Conservation (phyloP, 2,888 invertebrate species). For the Plusia festucae region DNA sequence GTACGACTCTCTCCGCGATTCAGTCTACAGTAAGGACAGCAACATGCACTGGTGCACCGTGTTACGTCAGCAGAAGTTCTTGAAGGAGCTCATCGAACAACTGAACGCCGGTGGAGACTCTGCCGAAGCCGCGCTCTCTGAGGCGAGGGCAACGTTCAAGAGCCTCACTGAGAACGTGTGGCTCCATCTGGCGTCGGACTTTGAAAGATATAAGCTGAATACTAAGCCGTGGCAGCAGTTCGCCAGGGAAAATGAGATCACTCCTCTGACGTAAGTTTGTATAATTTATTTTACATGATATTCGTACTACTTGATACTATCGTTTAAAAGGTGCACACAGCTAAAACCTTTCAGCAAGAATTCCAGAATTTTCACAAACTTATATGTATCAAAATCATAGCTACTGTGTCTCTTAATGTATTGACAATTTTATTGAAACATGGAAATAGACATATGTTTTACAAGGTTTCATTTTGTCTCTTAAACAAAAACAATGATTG, state of each 20-base stretch:
- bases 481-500: too few species aligned
- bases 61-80: conserved; percentile 93
- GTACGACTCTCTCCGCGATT: conserved; percentile 78
- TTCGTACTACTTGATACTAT: too few species aligned
- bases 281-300: not conserved
- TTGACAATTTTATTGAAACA: too few species aligned
- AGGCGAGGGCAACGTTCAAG: conserved; percentile 89
- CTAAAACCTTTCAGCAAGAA: too few species aligned
- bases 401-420: too few species aligned
- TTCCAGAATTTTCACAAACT: too few species aligned
- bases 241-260: conserved; percentile 68
- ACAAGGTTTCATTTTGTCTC: too few species aligned
- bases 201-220: conserved; percentile 89
- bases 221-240: conserved; percentile 88
- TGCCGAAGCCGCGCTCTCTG: conserved; percentile 80
- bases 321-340: too few species aligned
- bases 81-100: conserved; percentile 91
- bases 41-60: conserved; percentile 93
- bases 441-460: too few species aligned
- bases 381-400: too few species aligned
- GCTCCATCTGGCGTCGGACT: conserved; percentile 93
- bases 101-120: conserved; percentile 87
- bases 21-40: conserved; percentile 89
- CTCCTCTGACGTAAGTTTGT: conserved; percentile 69
- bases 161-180: conserved; percentile 90